Percentiles rank a stretch among this genome's conserved stretches.
Conservation (phyloP, 2,888 invertebrate species). For the Sarcophaga variegata region DNA sequence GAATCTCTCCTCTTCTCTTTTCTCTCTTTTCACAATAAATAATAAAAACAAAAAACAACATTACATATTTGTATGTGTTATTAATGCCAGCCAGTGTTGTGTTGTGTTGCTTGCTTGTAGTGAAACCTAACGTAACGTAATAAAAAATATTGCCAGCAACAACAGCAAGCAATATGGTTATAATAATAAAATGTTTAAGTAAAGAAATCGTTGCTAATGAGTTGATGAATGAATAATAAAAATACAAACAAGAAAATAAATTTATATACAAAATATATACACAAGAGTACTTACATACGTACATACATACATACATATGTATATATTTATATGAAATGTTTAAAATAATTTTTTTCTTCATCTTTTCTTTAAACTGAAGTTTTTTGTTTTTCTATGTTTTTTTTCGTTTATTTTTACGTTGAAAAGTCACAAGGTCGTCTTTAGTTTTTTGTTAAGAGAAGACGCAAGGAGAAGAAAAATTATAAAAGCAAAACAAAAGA, state of each 20-base stretch:
- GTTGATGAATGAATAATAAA: conserved; percentile 49
- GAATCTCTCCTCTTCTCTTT: not conserved
- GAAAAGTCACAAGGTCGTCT: conserved; percentile 64
- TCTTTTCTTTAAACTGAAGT: not conserved
- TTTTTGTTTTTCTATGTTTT: not conserved
- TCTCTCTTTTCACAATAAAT: not conserved
- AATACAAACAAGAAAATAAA: not conserved
- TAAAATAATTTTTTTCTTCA: not conserved
- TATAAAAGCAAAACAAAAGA: not conserved
- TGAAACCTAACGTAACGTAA: conserved; percentile 40
- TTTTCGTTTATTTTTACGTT: conserved; percentile 23
- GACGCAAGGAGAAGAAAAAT: conserved; percentile 13
- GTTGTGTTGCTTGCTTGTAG: conserved; percentile 14
- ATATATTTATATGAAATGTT: not conserved
- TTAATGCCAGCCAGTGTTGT: too few species aligned
- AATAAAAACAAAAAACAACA: too few species aligned
- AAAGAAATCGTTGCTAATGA: conserved; percentile 57
- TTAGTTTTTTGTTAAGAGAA: conserved; percentile 38
- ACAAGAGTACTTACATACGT: not conserved
- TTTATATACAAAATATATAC: not conserved
- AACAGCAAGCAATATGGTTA: not conserved
- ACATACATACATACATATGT: not conserved
- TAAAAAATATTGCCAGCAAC: conserved; percentile 1
- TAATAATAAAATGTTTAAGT: not conserved
- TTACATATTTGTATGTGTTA: too few species aligned